These are phyloP conservation scores for Tetramorium bicarinatum DNA, from an alignment of 2,888 invertebrate genomes.

Conservation along the genomic window DNA sequence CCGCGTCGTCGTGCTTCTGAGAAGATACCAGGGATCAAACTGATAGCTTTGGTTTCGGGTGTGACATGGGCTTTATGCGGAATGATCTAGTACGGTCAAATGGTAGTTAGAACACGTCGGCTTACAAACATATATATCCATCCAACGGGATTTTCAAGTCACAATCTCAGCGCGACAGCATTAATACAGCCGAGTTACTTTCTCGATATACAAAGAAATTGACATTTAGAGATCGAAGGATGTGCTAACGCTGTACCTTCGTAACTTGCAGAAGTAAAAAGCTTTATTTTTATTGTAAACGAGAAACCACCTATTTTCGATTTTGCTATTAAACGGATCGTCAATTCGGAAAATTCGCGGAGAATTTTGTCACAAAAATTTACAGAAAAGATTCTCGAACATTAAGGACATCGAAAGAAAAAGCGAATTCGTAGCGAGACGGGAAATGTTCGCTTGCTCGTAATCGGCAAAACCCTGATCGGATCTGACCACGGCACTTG, in stretches of 20 bases:
- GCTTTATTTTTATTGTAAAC: neutral
- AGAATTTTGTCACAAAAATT: neutral
- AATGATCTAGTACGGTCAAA: slow-evolving; percentile 8
- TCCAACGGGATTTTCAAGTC: neutral
- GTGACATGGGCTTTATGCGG: slow-evolving; percentile 5
- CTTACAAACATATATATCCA: neutral
- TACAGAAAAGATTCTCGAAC: neutral
- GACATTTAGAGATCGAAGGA: neutral
- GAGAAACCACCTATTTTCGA: neutral
- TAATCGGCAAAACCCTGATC: slow-evolving; percentile 27
- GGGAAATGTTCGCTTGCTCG: neutral
- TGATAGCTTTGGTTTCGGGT: slow-evolving; percentile 14
- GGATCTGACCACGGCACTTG: slow-evolving; percentile 32
- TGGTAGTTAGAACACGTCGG: neutral
- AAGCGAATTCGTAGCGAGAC: neutral
- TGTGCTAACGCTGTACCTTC: neutral
- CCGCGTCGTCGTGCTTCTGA: neutral
- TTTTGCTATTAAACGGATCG: neutral
- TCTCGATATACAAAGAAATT: neutral
- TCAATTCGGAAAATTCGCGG: neutral
- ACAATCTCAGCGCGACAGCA: slow-evolving; percentile 5
- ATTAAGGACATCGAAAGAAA: neutral
- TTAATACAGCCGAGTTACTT: neutral
- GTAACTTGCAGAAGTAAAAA: neutral
- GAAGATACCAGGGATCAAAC: slow-evolving; percentile 14